phyloP scores from a whole-genome alignment of 2,113 vertebrate species.

The Poeciliopsis occidentalis region DNA sequence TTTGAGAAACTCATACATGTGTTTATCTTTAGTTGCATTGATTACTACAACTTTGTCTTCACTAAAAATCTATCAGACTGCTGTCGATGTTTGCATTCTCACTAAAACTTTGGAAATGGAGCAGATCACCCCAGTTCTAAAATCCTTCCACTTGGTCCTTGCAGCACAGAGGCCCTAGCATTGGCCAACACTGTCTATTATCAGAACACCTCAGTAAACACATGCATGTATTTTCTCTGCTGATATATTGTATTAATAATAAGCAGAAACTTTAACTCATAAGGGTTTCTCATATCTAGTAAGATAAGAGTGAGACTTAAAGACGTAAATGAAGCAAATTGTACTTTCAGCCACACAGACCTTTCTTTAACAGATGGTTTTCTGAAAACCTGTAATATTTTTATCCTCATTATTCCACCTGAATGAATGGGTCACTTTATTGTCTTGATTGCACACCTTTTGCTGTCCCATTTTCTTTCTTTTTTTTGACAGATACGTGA shows the following conservation, averaged over 20 bases:
- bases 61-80: too few species aligned
- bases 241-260: neutral
- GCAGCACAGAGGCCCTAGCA: too few species aligned
- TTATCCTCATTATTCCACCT: slow-evolving; percentile 29
- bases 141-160: too few species aligned
- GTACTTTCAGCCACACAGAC: neutral
- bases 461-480: slow-evolving; percentile 19
- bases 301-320: neutral
- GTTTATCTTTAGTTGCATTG: too few species aligned
- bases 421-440: slow-evolving; percentile 28
- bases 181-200: too few species aligned
- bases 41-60: too few species aligned
- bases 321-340: slow-evolving; percentile 7
- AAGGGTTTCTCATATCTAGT: neutral
- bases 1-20: too few species aligned
- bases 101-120: too few species aligned
- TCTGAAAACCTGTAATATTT: slow-evolving; percentile 2
- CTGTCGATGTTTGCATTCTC: too few species aligned
- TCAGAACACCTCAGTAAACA: too few species aligned
- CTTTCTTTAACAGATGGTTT: slow-evolving; percentile 6
- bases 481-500: slow-evolving; percentile 35
- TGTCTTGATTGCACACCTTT: slow-evolving; percentile 30
- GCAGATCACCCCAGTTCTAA: too few species aligned
- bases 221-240: too few species aligned
- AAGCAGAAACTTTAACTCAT: neutral